Conservation (phyloP, 2,113 vertebrate genomes). For the Poecile atricapillus region DNA sequence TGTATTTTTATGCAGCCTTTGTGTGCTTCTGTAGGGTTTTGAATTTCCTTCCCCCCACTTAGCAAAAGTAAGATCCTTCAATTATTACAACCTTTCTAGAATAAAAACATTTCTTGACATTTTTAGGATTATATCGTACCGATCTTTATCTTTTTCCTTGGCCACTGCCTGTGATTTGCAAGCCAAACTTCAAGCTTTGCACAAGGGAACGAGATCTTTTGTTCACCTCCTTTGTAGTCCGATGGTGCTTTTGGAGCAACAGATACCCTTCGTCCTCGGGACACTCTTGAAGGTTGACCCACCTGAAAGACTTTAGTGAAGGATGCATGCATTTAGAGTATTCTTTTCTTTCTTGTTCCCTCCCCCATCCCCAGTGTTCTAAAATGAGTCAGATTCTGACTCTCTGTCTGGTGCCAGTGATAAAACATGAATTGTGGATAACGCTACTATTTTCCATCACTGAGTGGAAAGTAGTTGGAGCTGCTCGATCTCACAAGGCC, state of each 20-base stretch:
- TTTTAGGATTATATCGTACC: neutral
- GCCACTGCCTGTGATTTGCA: neutral
- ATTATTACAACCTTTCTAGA: neutral
- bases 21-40: neutral
- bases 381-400: conserved; percentile 23
- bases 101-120: neutral
- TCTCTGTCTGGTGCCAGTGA: conserved; percentile 6
- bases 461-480: neutral
- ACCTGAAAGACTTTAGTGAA: neutral
- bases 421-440: neutral
- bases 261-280: neutral
- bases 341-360: neutral
- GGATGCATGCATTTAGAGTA: neutral
- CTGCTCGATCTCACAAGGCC: neutral
- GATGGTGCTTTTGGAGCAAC: neutral
- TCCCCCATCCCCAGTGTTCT: neutral
- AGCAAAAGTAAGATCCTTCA: neutral
- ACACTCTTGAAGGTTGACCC: neutral
- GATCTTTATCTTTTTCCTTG: neutral
- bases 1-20: neutral
- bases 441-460: conserved; percentile 9
- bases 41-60: neutral
- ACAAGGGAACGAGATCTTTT: neutral
- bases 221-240: neutral
- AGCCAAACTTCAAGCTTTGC: neutral